Percentiles rank a stretch among this genome's conserved stretches.
Conservation (phyloP, 2,797 vertebrate species). For the Paramormyrops hopkinsi region DNA sequence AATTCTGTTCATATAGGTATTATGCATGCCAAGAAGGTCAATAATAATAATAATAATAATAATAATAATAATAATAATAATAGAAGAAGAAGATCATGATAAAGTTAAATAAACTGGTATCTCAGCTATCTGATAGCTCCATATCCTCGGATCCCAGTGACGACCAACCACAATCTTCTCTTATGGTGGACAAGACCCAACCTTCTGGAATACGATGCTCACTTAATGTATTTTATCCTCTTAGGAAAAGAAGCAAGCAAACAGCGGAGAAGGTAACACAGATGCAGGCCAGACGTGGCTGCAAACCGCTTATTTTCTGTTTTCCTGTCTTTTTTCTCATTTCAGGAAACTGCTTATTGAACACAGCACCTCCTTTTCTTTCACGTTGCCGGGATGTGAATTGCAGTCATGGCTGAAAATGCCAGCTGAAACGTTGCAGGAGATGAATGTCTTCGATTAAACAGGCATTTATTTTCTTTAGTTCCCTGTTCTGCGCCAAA, state of each 20-base stretch:
- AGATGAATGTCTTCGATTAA: constrained; percentile 41
- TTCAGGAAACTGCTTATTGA: constrained; percentile 31
- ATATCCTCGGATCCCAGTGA: background rate
- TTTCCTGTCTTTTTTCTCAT: constrained; percentile 19
- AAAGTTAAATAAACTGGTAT: background rate
- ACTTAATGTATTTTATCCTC: background rate
- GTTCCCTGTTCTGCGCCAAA: constrained; percentile 13
- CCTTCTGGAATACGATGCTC: background rate
- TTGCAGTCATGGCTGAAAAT: constrained; percentile 29
- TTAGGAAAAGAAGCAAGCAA: background rate
- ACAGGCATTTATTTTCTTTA: constrained; percentile 15
- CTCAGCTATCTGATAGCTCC: background rate
- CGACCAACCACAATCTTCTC: background rate
- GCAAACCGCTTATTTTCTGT: constrained; percentile 15
- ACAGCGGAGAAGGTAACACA: background rate
- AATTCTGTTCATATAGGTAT: background rate
- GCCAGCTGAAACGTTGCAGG: constrained; percentile 27
- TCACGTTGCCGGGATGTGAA: constrained; percentile 27
- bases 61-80: background rate
- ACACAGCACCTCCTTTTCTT: constrained; percentile 28
- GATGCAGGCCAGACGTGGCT: constrained; percentile 2
- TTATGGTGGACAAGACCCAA: background rate
- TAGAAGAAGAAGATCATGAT: background rate
- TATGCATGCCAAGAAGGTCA: background rate
- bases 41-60: background rate